Conservation (phyloP, 2,113 vertebrate genomes). For the Tetrax tetrax region DNA sequence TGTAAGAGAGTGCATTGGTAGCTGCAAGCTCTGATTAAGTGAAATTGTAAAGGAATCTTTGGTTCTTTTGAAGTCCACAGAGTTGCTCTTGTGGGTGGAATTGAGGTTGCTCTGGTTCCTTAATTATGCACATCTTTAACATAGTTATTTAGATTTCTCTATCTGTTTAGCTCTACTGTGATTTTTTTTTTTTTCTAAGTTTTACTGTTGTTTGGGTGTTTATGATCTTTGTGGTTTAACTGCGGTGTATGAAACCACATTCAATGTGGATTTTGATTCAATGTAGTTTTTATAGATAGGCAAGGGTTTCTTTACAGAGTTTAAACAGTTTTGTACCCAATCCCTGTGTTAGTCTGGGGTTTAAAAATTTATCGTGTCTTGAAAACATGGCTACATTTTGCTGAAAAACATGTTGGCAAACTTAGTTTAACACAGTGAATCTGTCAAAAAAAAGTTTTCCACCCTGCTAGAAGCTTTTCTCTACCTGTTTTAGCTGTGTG, state of each 20-base stretch:
- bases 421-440: background rate
- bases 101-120: background rate
- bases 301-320: background rate
- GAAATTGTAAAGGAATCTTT: background rate
- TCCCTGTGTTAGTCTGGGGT: background rate
- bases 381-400: background rate
- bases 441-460: background rate
- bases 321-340: background rate
- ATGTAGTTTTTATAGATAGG: background rate
- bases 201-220: background rate
- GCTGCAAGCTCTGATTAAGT: background rate
- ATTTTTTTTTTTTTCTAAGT: background rate
- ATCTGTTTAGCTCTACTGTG: background rate
- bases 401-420: background rate
- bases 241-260: background rate
- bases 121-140: background rate
- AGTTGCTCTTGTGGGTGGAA: background rate
- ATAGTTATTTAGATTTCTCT: background rate
- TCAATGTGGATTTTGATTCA: background rate
- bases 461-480: background rate
- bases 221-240: background rate
- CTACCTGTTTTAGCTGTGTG: background rate
- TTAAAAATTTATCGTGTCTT: background rate
- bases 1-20: background rate
- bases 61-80: background rate